phyloP scores from a whole-genome alignment of 2,888 invertebrate genomes.

The Hipparchia semele region DNA sequence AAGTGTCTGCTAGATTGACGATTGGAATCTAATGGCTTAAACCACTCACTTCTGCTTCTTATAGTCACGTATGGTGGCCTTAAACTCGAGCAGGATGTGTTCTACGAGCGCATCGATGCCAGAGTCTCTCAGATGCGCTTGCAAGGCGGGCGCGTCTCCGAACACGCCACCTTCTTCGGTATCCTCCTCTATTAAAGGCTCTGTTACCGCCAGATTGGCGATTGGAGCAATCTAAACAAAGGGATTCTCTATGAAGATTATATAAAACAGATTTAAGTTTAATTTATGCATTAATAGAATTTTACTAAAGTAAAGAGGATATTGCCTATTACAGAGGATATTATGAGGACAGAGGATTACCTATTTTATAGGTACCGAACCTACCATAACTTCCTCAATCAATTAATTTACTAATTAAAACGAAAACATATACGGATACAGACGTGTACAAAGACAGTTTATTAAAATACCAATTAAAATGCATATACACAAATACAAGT shows the following conservation, averaged over 20 bases:
- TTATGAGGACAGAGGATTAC: too few species aligned
- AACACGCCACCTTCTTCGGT: slow-evolving; percentile 86
- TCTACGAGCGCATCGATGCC: slow-evolving; percentile 87
- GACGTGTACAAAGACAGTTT: too few species aligned
- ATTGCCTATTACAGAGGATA: too few species aligned
- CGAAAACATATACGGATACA: too few species aligned
- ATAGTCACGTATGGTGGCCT: slow-evolving; percentile 90
- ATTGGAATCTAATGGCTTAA: slow-evolving; percentile 52
- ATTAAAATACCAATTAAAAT: too few species aligned
- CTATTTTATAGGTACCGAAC: too few species aligned
- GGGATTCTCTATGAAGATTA: not conserved
- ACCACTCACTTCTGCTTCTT: slow-evolving; percentile 87
- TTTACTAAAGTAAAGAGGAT: too few species aligned
- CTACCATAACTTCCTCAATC: too few species aligned
- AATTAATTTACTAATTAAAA: too few species aligned
- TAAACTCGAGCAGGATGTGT: slow-evolving; percentile 91
- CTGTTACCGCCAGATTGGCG: slow-evolving; percentile 57
- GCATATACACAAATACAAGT: too few species aligned
- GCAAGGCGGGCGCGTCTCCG: slow-evolving; percentile 86
- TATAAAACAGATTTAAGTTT: too few species aligned
- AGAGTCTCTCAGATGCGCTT: slow-evolving; percentile 87
- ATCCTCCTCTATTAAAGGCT: slow-evolving; percentile 51
- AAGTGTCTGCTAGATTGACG: slow-evolving; percentile 55
- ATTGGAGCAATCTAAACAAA: slow-evolving; percentile 54
- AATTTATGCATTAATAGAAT: too few species aligned